Base-by-base conservation (phyloP, 2,113 vertebrate species). In the Scomber colias region DNA sequence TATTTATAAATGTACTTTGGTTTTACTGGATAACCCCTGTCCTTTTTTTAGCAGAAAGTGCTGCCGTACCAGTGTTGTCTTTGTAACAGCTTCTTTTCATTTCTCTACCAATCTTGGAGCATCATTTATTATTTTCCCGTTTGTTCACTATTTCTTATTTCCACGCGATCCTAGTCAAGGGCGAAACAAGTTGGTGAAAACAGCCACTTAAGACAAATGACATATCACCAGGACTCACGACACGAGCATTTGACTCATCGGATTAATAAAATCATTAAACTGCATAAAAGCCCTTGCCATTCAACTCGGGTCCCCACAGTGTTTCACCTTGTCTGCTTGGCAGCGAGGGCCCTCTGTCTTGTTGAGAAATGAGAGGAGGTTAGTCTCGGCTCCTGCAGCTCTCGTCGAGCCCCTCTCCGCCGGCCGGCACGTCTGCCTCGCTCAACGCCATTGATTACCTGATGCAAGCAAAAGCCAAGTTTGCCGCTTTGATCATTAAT, bases 321-420 rank as follows among this genome's bases (percentile, higher is more conserved):
- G 90, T 89, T 89, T 93, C 90, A 90, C 93, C 92, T 93, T 94
- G 92, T 93, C 93, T 88, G 90, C 79, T 91, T 84, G 82, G 77
- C 87, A 81, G 91, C 68, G 48, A 86, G 67, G 68, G 79, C 79
- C 73, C 87, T 95, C 81, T 72, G 90, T 95, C 93, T 93, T 93
- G 51, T 79, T 93, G 92, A 93, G 90, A 75, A 91, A 95, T 92
- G 91, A 90, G 86, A 48, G 24, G 40, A 66, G 81, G 86, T 93
- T 86, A 86, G 80, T 62, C 69, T 54, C 71, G 15, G 75, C 86
- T 89, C 79, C 64, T 6, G 44, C 80, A 66, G 82, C 79, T 79
- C 89, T 79, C 54, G 27, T 44, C 46, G 21, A 84, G 73, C 68
- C 75, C 68, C 75, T 73, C 71, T 86, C 60, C 53, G 44, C 76